phyloP scores from a whole-genome alignment of 1,140 invertebrate genomes.

The Gerris buenoi region DNA sequence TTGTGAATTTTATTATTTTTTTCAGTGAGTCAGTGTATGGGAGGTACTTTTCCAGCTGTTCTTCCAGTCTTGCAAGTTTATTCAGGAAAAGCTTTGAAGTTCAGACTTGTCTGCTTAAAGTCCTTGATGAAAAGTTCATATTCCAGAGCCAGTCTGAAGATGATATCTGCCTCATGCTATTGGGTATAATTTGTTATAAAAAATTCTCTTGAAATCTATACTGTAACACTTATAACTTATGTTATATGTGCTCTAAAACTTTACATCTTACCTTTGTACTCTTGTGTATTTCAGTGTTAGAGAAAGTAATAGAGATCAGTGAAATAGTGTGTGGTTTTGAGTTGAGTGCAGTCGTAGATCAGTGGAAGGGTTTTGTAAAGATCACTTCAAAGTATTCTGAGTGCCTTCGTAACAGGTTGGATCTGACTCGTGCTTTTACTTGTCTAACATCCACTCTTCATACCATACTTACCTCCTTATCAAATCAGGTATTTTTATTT shows the following conservation, averaged over 20 bases:
- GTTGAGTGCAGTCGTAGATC: not conserved
- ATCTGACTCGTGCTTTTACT: not conserved
- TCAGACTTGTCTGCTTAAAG: not conserved
- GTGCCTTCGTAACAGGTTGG: not conserved
- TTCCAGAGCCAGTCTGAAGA: not conserved
- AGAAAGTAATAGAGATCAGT: not conserved
- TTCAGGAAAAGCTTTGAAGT: conserved; percentile 4
- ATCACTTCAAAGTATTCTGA: not conserved
- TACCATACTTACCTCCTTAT: not conserved
- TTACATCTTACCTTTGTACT: too few relatives aligned
- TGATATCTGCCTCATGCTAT: not conserved
- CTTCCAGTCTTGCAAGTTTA: not conserved
- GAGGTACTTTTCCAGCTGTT: not conserved
- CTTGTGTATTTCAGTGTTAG: not conserved
- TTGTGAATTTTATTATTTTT: not conserved
- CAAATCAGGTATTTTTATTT: not conserved
- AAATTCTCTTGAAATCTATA: too few relatives aligned
- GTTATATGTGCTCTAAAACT: too few relatives aligned
- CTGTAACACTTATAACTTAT: too few relatives aligned
- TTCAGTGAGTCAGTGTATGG: not conserved
- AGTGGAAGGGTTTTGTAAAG: not conserved
- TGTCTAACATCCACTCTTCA: not conserved
- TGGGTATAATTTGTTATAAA: too few relatives aligned
- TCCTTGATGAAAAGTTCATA: not conserved
- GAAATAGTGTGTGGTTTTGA: not conserved